Conservation (phyloP, 2,113 vertebrate genomes). For the Myiopsitta monachus region DNA sequence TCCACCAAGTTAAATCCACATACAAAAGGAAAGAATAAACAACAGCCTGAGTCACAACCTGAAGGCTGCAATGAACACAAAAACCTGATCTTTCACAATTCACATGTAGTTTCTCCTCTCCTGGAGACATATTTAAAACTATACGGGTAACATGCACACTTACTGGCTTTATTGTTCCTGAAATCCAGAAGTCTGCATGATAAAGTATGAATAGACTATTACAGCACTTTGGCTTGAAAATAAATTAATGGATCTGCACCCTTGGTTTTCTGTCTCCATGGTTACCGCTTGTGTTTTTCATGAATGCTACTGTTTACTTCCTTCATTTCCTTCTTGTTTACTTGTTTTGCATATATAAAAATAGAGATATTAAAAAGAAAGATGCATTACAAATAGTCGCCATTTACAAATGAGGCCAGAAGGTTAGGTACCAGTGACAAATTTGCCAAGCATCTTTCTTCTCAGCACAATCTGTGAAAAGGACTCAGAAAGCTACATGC, state of each 20-base stretch:
- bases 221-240: not conserved
- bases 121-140: not conserved
- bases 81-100: not conserved
- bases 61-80: fast-evolving
- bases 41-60: not conserved
- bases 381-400: not conserved
- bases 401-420: not conserved
- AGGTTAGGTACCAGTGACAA: not conserved
- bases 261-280: conserved; percentile 2
- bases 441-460: not conserved
- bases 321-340: not conserved
- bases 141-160: fast-evolving
- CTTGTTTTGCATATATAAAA: not conserved
- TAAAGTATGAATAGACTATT: not conserved
- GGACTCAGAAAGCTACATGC: not conserved
- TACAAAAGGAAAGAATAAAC: not conserved
- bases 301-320: not conserved
- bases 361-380: not conserved
- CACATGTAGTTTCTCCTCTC: not conserved
- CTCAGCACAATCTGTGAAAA: not conserved
- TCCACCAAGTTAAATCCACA: not conserved
- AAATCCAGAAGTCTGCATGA: not conserved
- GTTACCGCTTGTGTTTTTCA: not conserved
- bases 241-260: not conserved
- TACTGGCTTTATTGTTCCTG: not conserved